These are phyloP conservation scores for Rana temporaria DNA, from an alignment of 2,113 vertebrate genomes.

Conservation along the genomic window DNA sequence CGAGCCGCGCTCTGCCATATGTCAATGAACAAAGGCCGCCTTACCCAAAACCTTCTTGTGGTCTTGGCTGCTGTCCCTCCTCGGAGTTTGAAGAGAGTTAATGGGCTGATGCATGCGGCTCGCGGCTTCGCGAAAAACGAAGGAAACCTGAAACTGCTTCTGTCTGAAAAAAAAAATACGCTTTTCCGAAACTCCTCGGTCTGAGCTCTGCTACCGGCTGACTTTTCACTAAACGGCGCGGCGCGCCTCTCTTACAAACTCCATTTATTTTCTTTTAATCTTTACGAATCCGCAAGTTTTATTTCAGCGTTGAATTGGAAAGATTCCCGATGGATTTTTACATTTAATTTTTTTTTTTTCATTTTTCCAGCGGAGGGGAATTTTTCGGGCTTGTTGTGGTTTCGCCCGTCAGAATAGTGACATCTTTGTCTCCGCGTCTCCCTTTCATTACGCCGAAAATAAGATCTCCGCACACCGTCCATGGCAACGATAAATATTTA, in stretches of 20 bases:
- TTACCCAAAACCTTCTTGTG: constrained; percentile 87
- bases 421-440: constrained; percentile 70
- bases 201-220: constrained; percentile 63
- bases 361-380: constrained; percentile 15
- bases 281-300: not conserved
- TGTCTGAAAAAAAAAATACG: constrained; percentile 72
- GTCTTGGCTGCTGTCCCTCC: constrained; percentile 93
- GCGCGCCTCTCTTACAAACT: not conserved
- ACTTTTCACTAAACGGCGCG: constrained; percentile 65
- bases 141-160: constrained; percentile 86
- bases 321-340: constrained; percentile 5
- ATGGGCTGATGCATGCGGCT: constrained; percentile 88
- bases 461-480: constrained; percentile 64
- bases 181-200: constrained; percentile 77
- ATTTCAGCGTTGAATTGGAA: constrained; percentile 14
- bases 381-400: constrained; percentile 20
- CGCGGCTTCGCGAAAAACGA: constrained; percentile 88
- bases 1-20: constrained; percentile 82
- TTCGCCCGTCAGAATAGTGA: constrained; percentile 48
- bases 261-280: not conserved
- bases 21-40: constrained; percentile 87
- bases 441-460: constrained; percentile 67
- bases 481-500: constrained; percentile 87
- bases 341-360: not conserved
- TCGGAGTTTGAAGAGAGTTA: constrained; percentile 90